Evolutionary conservation across 2,113 vertebrate genomes (phyloP).

Genomic region (Antechinus flavipes): DNA sequence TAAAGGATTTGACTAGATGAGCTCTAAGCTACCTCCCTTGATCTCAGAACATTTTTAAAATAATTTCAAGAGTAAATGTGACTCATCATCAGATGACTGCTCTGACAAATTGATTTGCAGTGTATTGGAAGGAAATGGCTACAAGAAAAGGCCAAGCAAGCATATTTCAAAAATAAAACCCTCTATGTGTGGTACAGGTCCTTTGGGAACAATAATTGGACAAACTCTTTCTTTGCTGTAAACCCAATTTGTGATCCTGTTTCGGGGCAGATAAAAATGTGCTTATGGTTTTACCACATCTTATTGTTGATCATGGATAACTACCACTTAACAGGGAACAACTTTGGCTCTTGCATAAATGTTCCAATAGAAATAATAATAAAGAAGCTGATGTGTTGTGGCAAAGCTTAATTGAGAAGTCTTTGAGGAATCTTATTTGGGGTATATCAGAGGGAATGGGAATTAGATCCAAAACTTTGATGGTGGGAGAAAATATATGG

Average conservation of each 20-base stretch:
- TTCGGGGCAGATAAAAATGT: constrained; percentile 49
- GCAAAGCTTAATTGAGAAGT: neutral
- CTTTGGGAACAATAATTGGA: constrained; percentile 6
- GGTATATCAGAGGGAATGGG: neutral
- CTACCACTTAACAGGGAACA: neutral
- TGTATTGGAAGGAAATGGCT: neutral
- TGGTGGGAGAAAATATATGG: neutral
- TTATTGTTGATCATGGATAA: constrained; percentile 20
- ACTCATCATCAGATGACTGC: neutral
- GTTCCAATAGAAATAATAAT: neutral
- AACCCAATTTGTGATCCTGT: constrained; percentile 14
- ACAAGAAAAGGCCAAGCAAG: neutral
- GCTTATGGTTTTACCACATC: constrained; percentile 31
- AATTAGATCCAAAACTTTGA: neutral
- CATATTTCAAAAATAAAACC: constrained; percentile 14
- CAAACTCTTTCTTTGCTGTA: constrained; percentile 5
- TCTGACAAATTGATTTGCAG: neutral
- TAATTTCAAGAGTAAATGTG: neutral
- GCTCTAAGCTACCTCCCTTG: neutral
- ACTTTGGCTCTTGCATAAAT: neutral
- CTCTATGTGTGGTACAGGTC: neutral
- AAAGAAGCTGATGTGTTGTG: neutral
- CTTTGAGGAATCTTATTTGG: neutral
- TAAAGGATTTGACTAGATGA: neutral
- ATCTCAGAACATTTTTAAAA: constrained; percentile 20